phyloP scores from a whole-genome alignment of 2,888 invertebrate species.

The Julus scandinavius region DNA sequence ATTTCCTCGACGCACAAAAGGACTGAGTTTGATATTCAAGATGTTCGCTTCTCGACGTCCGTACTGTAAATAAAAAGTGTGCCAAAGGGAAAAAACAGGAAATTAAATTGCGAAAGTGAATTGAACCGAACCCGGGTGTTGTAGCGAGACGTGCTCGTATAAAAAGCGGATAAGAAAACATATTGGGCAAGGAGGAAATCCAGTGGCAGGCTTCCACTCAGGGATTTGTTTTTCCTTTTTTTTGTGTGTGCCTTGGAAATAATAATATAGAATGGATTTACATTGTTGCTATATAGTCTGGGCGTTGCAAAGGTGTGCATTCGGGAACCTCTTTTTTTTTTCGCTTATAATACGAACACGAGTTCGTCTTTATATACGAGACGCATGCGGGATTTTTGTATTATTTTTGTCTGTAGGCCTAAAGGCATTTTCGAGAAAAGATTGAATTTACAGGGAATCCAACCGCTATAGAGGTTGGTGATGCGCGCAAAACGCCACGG shows the following conservation, averaged over 20 bases:
- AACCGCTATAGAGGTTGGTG: neutral
- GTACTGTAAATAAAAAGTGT: slow-evolving; percentile 30
- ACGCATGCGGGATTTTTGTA: neutral
- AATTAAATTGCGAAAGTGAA: slow-evolving; percentile 49
- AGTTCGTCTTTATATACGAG: neutral
- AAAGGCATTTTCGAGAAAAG: neutral
- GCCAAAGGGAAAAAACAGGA: slow-evolving; percentile 50
- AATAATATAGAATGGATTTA: slow-evolving; percentile 17
- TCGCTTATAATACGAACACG: neutral
- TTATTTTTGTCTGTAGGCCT: slow-evolving; percentile 7
- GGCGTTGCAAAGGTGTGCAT: neutral
- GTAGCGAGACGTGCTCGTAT: slow-evolving; percentile 36
- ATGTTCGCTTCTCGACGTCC: neutral
- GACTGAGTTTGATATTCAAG: slow-evolving; percentile 21
- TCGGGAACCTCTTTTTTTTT: neutral
- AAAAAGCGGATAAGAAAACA: neutral
- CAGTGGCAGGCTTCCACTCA: neutral
- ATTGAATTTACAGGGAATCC: neutral
- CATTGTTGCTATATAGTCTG: neutral
- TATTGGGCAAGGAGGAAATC: neutral
- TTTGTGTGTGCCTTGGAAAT: neutral
- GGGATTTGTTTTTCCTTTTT: slow-evolving; percentile 11
- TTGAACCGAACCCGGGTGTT: slow-evolving; percentile 43
- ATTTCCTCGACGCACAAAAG: neutral
- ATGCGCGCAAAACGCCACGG: neutral